These are phyloP conservation scores for Poecilia velifera DNA, from an alignment of 2,797 vertebrate species.

Conservation along the genomic window DNA sequence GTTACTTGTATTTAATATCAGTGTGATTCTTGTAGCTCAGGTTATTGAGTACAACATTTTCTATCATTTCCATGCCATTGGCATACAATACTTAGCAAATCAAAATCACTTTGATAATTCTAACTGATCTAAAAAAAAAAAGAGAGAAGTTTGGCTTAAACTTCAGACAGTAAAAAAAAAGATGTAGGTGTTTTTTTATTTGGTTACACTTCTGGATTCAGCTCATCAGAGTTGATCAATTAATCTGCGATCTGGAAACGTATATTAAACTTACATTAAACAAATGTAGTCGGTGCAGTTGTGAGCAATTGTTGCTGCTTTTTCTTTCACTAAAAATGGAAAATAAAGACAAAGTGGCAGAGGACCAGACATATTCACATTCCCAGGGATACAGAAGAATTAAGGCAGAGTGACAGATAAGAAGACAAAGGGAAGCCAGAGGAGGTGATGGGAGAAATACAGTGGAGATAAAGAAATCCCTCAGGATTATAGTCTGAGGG, in stretches of 20 bases:
- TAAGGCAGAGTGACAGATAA: conserved; percentile 29
- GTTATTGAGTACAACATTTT: neutral
- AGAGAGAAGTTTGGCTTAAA: neutral
- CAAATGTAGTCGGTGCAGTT: neutral
- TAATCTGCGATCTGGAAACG: neutral
- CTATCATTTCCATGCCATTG: neutral
- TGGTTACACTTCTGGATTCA: neutral
- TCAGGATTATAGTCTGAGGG: conserved; percentile 60
- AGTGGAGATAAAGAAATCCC: conserved; percentile 65
- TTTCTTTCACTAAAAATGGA: conserved; percentile 2
- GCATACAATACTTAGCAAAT: neutral
- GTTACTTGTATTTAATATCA: neutral
- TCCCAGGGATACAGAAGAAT: conserved; percentile 36
- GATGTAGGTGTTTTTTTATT: neutral
- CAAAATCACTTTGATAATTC: neutral
- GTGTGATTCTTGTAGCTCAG: neutral
- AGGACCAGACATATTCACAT: conserved; percentile 65
- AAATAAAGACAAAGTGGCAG: conserved; percentile 38
- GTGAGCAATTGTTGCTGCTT: conserved; percentile 21
- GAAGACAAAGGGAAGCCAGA: conserved; percentile 42
- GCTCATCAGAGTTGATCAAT: neutral
- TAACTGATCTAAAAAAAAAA: neutral
- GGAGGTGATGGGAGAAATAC: conserved; percentile 60
- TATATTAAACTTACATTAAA: no score
- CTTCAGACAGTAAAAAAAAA: neutral